Evolutionary conservation across 1,140 invertebrate species (phyloP).

Genomic region (Episyrphus balteatus): DNA sequence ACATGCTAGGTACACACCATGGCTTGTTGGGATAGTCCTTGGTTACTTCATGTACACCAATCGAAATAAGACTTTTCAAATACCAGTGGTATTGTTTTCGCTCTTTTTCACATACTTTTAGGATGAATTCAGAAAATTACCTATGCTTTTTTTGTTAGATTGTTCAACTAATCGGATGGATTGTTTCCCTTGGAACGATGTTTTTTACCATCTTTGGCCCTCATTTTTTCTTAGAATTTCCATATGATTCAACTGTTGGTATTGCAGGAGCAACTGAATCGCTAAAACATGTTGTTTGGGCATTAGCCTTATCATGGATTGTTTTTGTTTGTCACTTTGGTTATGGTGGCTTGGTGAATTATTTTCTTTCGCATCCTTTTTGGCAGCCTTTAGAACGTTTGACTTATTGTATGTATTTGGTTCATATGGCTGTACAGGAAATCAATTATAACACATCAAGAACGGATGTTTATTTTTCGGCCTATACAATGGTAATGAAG

Average conservation of each 20-base stretch:
- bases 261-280: slow-evolving; percentile 44
- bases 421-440: slow-evolving; percentile 15
- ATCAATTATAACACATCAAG: too few relatives aligned
- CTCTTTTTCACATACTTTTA: too few relatives aligned
- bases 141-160: slow-evolving; percentile 2
- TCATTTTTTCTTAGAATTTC: slow-evolving; percentile 8
- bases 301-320: slow-evolving; percentile 47
- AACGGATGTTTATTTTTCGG: too few relatives aligned
- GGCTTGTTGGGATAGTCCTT: too few relatives aligned
- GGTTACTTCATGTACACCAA: neutral
- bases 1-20: too few relatives aligned
- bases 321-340: slow-evolving; percentile 50
- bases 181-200: neutral
- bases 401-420: slow-evolving; percentile 38
- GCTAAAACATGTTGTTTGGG: slow-evolving; percentile 46
- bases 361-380: slow-evolving; percentile 31
- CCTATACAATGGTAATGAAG: too few relatives aligned
- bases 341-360: slow-evolving; percentile 44
- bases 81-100: neutral
- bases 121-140: neutral
- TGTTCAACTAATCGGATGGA: neutral
- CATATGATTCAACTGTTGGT: slow-evolving; percentile 11
- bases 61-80: neutral
- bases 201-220: slow-evolving; percentile 8
- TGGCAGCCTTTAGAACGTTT: slow-evolving; percentile 37